Base-by-base conservation (phyloP, 2,113 vertebrate genomes). In the Aegotheles bennettii region DNA sequence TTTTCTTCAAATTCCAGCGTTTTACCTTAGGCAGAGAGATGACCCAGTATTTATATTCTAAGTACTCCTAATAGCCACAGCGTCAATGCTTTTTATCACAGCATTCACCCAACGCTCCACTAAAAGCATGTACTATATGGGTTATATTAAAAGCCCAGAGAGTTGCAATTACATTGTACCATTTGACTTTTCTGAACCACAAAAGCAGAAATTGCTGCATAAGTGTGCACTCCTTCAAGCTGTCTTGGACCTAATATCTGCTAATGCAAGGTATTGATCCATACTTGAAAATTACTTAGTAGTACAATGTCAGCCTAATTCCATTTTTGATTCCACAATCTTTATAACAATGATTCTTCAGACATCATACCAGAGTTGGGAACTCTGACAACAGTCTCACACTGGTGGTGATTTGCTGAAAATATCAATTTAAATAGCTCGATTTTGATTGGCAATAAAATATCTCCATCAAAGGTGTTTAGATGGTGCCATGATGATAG, bases 1-100 rank as follows among this genome's bases (percentile, higher is more conserved):
- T 95, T 61, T 82, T 65, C 61, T 57, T 94, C 67, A 63, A 84
- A 92, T 79, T 79, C 35, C 42, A 57, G 19, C 64, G 56, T 82
- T 86, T 92, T 79, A 93, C 93, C 80, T 84, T 42, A 92, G 92
- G 90, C 95, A 95, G 61, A 76, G 50, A 76, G 35, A 68, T 67
- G 84, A 85, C 56, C 47, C 23, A 42, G 50, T 71, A 21, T 79
- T 89, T 93, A n/a, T 38, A 85, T 48, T 94, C 65, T 78, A 90
- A 94, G 85, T 50, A 36, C 43, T 38, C 47, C 61, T 77, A 84
- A 89, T 7, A 76, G 50, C 53, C 91, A 78, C 54, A 79, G 45
- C 45, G 59, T 79, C 82, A 38, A 69, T 82, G 53, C 53, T 59
- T 74, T 71, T 75, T 47, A 82, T 74, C 6, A 2, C 7, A 7